Evolutionary conservation across 2,113 vertebrate genomes (phyloP).

Genomic region (Boulengeromyrus knoepffleri): DNA sequence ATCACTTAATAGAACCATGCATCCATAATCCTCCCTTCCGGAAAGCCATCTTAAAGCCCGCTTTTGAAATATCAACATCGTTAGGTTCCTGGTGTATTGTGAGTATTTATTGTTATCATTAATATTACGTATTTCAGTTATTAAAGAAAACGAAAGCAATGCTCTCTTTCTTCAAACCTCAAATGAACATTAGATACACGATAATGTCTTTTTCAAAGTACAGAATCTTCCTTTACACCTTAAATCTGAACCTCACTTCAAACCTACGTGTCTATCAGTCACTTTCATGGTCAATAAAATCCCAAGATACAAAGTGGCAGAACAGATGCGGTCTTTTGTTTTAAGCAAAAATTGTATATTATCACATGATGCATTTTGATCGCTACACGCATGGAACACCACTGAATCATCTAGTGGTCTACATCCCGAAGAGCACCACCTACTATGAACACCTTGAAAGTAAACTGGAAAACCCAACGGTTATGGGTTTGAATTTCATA

Average conservation of each 20-base stretch:
- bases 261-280: background rate
- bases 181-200: background rate
- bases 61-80: background rate
- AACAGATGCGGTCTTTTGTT: background rate
- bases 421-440: background rate
- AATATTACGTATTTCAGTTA: background rate
- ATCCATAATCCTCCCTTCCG: background rate
- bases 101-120: background rate
- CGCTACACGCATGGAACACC: background rate
- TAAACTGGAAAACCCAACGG: background rate
- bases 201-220: background rate
- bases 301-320: background rate
- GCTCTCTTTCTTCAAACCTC: background rate
- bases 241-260: background rate
- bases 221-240: background rate
- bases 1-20: background rate
- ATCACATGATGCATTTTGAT: background rate
- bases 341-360: background rate
- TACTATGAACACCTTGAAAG: background rate
- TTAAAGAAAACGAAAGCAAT: background rate
- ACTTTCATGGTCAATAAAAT: background rate
- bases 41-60: background rate
- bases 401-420: background rate
- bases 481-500: background rate
- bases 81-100: constrained; percentile 10